Evolutionary conservation across 1,140 invertebrate species (phyloP), one percentile per base, ranked within the genome.

Genomic region (Branchinecta lindahli): DNA sequence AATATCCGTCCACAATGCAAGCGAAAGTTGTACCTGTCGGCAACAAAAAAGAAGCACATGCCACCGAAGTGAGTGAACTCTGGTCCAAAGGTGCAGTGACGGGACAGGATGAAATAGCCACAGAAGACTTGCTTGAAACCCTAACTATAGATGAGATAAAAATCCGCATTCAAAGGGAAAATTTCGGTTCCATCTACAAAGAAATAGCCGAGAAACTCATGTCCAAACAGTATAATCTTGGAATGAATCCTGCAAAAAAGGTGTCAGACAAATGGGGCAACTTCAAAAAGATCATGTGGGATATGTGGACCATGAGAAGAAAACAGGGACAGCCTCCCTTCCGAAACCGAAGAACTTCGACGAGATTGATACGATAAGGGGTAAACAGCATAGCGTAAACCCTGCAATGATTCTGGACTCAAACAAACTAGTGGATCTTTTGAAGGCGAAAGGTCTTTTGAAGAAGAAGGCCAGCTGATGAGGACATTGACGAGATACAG

Each of bases 141-240:
- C 47, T 52, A 52, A 52, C 47, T 52, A 52, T 9, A 52, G 9
- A 52, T 52, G 9, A 52, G 47, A 52, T 52, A 52, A 52, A 52
- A 52, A 9, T 52, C 47, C 9, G 9, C 9, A 52, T 9, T 9
- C 9, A 52, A 52, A 52, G n/a, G n/a, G n/a, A 52, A n/a, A 52
- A 52, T n/a, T 52, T 52, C n/a, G 47, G n/a, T 9, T 52, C 47
- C 47, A 52, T 52, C 47, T 52, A 52, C n/a, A 52, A 52, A n/a
- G n/a, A 52, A 52, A 52, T 52, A 52, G 47, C 47, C 47, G n/a
- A 52, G n/a, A 52, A 52, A 52, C 47, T 52, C 47, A 52, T 52
- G 9, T 52, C 47, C 9, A 52, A 52, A 52, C 9, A n/a, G 47
- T n/a, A 52, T 52, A 52, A 52, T 52, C 47, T 52, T 9, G 9